phyloP scores from a whole-genome alignment of 2,113 vertebrate genomes.

The Mesoclemmys tuberculata region DNA sequence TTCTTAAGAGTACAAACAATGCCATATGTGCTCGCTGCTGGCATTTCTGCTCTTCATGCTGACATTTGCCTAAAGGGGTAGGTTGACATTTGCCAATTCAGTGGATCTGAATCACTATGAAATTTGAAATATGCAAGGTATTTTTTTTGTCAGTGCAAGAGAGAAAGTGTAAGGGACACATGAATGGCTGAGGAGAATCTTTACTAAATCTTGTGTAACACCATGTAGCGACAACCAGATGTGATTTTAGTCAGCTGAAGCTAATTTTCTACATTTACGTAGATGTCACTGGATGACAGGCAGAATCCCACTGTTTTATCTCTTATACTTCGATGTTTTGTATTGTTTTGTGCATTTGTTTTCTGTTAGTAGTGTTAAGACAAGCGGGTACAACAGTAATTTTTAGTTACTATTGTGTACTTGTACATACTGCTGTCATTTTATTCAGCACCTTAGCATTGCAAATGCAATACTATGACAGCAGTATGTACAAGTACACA shows the following conservation, averaged over 20 bases:
- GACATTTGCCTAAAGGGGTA: constrained; percentile 28
- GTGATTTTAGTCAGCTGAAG: background rate
- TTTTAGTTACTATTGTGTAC: background rate
- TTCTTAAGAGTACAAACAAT: constrained; percentile 72
- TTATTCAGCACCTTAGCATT: no score
- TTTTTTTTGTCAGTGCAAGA: background rate
- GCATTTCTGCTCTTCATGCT: constrained; percentile 48
- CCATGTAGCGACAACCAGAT: fast-evolving
- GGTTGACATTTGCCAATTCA: constrained; percentile 44
- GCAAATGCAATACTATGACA: background rate
- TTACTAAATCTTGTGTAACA: fast-evolving
- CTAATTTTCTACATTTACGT: background rate
- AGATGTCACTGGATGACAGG: fast-evolving
- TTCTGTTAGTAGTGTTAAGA: fast-evolving
- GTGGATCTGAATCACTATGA: background rate
- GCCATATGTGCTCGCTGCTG: constrained; percentile 74
- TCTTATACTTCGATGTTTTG: background rate
- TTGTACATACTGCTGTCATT: fast-evolving
- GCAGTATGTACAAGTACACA: background rate
- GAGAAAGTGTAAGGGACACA: background rate
- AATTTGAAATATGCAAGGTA: constrained; percentile 19
- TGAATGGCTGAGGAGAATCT: background rate
- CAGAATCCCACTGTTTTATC: background rate
- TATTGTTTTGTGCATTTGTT: background rate
- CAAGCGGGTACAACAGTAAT: background rate